Conservation (phyloP, 1,140 invertebrate genomes). For the Acyrthosiphon pisum region DNA sequence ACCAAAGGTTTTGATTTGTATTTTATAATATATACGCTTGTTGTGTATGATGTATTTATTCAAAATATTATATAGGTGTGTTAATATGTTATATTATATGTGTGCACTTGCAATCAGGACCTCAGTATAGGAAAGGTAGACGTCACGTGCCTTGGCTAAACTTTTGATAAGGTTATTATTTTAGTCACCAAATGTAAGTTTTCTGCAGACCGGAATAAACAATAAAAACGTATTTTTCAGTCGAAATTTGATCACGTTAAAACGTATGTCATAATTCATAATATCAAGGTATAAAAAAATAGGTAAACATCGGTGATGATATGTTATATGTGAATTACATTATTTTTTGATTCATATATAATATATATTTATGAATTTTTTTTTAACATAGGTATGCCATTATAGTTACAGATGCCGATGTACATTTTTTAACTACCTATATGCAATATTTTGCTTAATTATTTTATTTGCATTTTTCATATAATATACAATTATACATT, state of each 20-base stretch:
- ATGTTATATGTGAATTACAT: background rate
- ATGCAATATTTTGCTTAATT: background rate
- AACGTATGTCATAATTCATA: background rate
- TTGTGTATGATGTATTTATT: too few relatives aligned
- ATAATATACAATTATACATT: background rate
- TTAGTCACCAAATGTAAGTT: background rate
- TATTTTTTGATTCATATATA: background rate
- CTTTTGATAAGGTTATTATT: background rate
- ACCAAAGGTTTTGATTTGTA: background rate
- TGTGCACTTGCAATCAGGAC: background rate
- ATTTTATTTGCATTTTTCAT: background rate
- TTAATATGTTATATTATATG: too few relatives aligned
- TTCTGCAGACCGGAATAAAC: background rate
- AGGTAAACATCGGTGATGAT: background rate
- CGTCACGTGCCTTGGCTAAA: background rate
- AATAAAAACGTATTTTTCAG: background rate
- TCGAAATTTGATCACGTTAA: background rate
- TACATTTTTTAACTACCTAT: background rate
- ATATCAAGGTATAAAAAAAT: background rate
- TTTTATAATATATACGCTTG: too few relatives aligned
- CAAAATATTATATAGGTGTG: too few relatives aligned
- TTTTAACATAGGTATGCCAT: background rate
- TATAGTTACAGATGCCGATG: background rate
- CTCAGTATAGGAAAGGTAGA: background rate
- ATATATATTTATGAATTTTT: background rate